phyloP scores from a whole-genome alignment of 1,140 invertebrate genomes.

The Sitophilus oryzae region DNA sequence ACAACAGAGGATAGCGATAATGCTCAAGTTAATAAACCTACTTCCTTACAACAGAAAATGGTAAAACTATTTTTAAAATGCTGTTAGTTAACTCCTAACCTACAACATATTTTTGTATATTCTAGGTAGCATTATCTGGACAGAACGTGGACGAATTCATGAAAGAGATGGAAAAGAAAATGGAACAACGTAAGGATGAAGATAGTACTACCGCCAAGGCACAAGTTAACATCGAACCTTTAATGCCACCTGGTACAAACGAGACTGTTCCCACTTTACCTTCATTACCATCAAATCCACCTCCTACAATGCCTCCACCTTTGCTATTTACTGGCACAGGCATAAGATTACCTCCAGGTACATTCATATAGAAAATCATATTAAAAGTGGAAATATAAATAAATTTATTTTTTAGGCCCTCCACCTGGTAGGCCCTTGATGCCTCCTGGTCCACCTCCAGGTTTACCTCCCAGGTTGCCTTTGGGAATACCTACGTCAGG shows the following conservation, averaged over 20 bases:
- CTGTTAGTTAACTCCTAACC: not conserved
- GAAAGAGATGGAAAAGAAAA: conserved; percentile 82
- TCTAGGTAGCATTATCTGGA: conserved; percentile 60
- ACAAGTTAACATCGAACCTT: conserved; percentile 31
- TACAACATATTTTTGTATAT: not conserved
- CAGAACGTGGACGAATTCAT: conserved; percentile 90
- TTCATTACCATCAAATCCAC: conserved; percentile 50
- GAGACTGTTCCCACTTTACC: conserved; percentile 36
- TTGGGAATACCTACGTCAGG: conserved; percentile 45
- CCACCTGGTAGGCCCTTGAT: conserved; percentile 56
- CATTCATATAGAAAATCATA: no score
- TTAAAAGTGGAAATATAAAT: no score
- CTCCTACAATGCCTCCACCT: conserved; percentile 51
- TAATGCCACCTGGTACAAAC: conserved; percentile 36
- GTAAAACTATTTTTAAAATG: conserved; percentile 42
- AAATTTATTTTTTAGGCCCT: conserved; percentile 46
- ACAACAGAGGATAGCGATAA: conserved; percentile 1
- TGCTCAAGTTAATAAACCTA: conserved; percentile 52
- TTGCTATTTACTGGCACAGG: conserved; percentile 45
- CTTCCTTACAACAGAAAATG: conserved; percentile 75
- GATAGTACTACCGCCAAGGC: conserved; percentile 55
- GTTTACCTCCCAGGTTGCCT: conserved; percentile 51
- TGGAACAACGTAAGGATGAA: conserved; percentile 58
- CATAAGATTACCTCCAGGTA: conserved; percentile 52
- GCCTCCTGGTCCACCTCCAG: conserved; percentile 65